A percentile compares a stretch with the other conserved stretches of the same genome.
Evolutionary conservation across 2,797 vertebrate genomes (phyloP).

Genomic region (Epinephelus coioides): DNA sequence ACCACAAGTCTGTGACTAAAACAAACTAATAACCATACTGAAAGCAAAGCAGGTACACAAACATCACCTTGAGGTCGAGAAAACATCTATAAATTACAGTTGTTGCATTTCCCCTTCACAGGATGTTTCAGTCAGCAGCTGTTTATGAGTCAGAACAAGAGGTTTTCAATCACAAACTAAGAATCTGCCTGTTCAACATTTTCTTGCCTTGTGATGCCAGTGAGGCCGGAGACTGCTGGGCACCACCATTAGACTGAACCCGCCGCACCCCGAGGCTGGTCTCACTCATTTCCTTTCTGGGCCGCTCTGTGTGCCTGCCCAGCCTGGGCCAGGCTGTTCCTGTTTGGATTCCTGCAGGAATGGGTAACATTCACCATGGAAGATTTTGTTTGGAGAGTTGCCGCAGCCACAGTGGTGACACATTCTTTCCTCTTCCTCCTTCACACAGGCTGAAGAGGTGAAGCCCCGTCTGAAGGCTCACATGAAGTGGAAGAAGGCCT

Average conservation of each 20-base stretch:
- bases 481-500: not conserved
- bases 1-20: not conserved
- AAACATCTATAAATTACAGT: not conserved
- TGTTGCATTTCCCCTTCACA: not conserved
- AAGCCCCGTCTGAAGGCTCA: conserved; percentile 9
- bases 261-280: conserved; percentile 52
- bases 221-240: conserved; percentile 31
- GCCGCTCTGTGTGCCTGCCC: conserved; percentile 49
- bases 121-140: not conserved
- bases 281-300: conserved; percentile 76
- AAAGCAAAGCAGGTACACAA: not conserved
- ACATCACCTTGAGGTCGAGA: not conserved
- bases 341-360: conserved; percentile 81
- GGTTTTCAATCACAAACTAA: conserved; percentile 1
- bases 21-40: not conserved
- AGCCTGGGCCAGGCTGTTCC: conserved; percentile 68
- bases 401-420: conserved; percentile 51
- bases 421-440: conserved; percentile 58
- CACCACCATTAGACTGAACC: conserved; percentile 33
- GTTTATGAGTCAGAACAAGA: not conserved
- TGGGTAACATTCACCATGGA: conserved; percentile 59
- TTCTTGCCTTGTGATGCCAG: conserved; percentile 32
- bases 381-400: conserved; percentile 59
- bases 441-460: not conserved
- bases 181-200: not conserved